phyloP scores from a whole-genome alignment of 2,797 vertebrate species.

The Gambusia yucatana region DNA sequence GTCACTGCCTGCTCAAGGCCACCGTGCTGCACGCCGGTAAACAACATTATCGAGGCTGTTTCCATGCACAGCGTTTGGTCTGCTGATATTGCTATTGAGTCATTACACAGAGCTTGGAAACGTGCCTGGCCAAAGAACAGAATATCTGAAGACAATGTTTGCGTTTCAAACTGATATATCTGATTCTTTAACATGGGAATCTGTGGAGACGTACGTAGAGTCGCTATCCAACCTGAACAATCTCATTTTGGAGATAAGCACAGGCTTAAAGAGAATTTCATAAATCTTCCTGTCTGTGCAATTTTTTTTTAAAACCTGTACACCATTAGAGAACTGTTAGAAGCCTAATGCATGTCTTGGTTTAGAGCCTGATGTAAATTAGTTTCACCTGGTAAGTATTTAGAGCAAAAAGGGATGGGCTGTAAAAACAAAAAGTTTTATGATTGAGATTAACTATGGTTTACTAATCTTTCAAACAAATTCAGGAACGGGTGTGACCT shows the following conservation, averaged over 20 bases:
- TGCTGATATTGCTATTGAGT: conserved; percentile 44
- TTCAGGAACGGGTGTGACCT: neutral
- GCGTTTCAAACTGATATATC: neutral
- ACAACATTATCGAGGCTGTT: conserved; percentile 61
- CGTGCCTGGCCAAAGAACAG: conserved; percentile 47
- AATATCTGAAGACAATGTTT: conserved; percentile 28
- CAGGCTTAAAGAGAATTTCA: neutral
- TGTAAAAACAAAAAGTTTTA: neutral
- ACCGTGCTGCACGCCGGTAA: conserved; percentile 35
- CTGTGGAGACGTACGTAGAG: neutral
- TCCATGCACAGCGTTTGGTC: conserved; percentile 51
- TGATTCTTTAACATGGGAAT: neutral
- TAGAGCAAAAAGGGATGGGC: neutral
- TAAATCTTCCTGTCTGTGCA: neutral
- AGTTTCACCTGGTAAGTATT: neutral
- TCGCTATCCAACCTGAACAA: neutral
- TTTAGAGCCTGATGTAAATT: neutral
- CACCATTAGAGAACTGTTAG: neutral
- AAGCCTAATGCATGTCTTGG: neutral
- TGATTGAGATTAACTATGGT: neutral
- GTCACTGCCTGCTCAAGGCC: conserved; percentile 53
- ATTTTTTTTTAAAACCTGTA: neutral
- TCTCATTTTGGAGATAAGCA: neutral
- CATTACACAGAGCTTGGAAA: conserved; percentile 36
- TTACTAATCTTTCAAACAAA: neutral